These are phyloP conservation scores for Marmota flaviventris DNA, from an alignment of 2,113 vertebrate genomes.

Conservation along the genomic window DNA sequence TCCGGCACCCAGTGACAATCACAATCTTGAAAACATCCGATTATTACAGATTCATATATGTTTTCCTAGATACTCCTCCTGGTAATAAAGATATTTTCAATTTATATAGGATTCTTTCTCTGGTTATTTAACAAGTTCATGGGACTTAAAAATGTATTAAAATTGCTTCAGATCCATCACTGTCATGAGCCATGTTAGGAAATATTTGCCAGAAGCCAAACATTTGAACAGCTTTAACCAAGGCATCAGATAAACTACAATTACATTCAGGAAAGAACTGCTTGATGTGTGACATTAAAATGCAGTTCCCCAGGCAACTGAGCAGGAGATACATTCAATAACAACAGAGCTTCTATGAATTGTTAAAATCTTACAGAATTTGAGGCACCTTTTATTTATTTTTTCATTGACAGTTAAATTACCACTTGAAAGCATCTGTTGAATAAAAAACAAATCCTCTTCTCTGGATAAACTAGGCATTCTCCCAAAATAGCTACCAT, in stretches of 20 bases:
- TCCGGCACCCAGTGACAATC: not conserved
- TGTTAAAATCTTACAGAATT: slow-evolving; percentile 55
- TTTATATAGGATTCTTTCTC: slow-evolving; percentile 56
- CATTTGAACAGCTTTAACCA: slow-evolving; percentile 74
- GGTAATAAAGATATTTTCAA: slow-evolving; percentile 51
- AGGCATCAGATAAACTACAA: slow-evolving; percentile 76
- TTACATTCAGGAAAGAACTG: slow-evolving; percentile 73
- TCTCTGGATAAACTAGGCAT: slow-evolving; percentile 37
- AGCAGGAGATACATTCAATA: slow-evolving; percentile 53
- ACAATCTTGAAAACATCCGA: not conserved
- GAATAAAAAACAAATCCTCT: slow-evolving; percentile 68
- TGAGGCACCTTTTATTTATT: slow-evolving; percentile 72
- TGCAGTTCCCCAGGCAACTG: slow-evolving; percentile 76
- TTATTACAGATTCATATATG: not conserved
- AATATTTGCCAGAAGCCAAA: slow-evolving; percentile 74
- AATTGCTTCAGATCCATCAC: slow-evolving; percentile 67
- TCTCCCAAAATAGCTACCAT: slow-evolving; percentile 31
- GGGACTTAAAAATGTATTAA: slow-evolving; percentile 61
- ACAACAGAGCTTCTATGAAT: slow-evolving; percentile 44
- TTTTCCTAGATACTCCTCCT: slow-evolving; percentile 22
- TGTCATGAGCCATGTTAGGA: slow-evolving; percentile 61
- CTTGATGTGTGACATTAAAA: slow-evolving; percentile 67
- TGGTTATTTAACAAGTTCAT: slow-evolving; percentile 68
- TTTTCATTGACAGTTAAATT: slow-evolving; percentile 78
- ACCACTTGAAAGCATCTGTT: slow-evolving; percentile 71